phyloP scores from a whole-genome alignment of 2,888 invertebrate species.

The Zonitis immaculata region DNA sequence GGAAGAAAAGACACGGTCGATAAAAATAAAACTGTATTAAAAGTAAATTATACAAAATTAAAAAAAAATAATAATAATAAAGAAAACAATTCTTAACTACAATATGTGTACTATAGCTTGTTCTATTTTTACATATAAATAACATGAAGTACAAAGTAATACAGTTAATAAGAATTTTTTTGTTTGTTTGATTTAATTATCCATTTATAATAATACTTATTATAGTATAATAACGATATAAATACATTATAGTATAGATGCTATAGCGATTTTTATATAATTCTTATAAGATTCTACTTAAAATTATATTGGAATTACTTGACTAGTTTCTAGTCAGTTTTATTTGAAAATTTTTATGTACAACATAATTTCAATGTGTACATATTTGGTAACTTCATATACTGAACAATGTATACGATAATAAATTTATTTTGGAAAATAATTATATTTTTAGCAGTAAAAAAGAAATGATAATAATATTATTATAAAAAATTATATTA shows the following conservation, averaged over 20 bases:
- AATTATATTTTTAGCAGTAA: too few species aligned
- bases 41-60: slow-evolving; percentile 47
- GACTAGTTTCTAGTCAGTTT: slow-evolving; percentile 48
- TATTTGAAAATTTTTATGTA: slow-evolving; percentile 30
- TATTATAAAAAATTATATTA: too few species aligned
- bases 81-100: slow-evolving; percentile 41
- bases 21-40: slow-evolving; percentile 49
- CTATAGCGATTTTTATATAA: slow-evolving; percentile 35
- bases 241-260: slow-evolving; percentile 43
- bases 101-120: slow-evolving; percentile 43
- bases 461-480: too few species aligned
- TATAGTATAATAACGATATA: slow-evolving; percentile 37
- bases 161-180: slow-evolving; percentile 39
- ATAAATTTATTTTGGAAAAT: too few species aligned
- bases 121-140: slow-evolving; percentile 39
- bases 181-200: slow-evolving; percentile 24
- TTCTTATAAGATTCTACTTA: slow-evolving; percentile 33
- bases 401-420: slow-evolving; percentile 40
- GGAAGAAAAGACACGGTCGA: slow-evolving; percentile 20
- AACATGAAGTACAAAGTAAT: slow-evolving; percentile 42
- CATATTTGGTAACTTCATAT: slow-evolving; percentile 51
- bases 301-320: slow-evolving; percentile 40
- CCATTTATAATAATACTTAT: slow-evolving; percentile 36
- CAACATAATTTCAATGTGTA: slow-evolving; percentile 42
- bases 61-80: too few species aligned